phyloP scores from a whole-genome alignment of 2,888 invertebrate species.

The Leptinotarsa peninsularis region DNA sequence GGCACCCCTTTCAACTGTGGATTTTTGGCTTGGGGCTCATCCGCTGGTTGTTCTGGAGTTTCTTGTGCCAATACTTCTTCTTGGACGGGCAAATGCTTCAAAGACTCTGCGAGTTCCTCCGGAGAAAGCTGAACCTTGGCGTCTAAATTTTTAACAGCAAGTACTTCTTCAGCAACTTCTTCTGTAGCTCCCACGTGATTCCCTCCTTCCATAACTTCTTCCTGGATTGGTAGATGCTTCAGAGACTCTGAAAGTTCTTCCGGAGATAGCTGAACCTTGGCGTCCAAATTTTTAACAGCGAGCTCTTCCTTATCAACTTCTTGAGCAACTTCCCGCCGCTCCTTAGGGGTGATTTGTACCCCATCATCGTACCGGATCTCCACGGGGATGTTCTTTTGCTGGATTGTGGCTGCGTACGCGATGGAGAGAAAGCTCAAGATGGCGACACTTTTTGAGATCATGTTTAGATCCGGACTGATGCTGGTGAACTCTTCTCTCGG shows the following conservation, averaged over 20 bases:
- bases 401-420: constrained; percentile 40
- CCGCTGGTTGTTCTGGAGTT: constrained; percentile 21
- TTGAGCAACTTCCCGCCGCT: constrained; percentile 20
- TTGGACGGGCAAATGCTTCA: constrained; percentile 38
- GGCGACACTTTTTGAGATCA: constrained; percentile 39
- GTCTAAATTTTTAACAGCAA: constrained; percentile 52
- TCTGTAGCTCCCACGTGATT: constrained; percentile 5
- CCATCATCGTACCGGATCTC: constrained; percentile 57
- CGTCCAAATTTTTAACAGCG: constrained; percentile 54
- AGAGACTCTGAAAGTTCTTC: constrained; percentile 43
- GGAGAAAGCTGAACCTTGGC: constrained; percentile 56
- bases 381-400: constrained; percentile 58
- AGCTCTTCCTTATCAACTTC: constrained; percentile 46
- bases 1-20: not conserved
- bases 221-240: constrained; percentile 37
- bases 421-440: constrained; percentile 43
- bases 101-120: constrained; percentile 41
- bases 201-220: constrained; percentile 4
- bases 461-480: constrained; percentile 31
- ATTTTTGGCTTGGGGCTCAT: not conserved
- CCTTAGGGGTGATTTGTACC: constrained; percentile 22
- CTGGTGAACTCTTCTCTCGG: constrained; percentile 57
- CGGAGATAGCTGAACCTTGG: constrained; percentile 55
- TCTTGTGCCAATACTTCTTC: constrained; percentile 10
- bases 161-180: too few species aligned